Base-by-base conservation (phyloP, 2,113 vertebrate genomes). In the Catagonus wagneri region DNA sequence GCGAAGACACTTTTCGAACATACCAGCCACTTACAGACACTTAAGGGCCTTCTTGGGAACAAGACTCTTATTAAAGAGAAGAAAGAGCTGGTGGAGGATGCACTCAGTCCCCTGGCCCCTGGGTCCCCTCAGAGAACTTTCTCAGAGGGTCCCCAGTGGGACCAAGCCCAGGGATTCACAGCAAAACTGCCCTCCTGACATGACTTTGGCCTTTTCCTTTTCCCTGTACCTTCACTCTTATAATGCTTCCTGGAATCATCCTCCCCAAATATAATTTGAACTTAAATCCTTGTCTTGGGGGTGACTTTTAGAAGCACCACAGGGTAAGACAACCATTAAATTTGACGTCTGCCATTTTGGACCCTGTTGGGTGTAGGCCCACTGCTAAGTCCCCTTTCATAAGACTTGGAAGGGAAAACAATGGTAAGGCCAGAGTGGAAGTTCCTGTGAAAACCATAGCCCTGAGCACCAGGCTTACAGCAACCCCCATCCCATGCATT, bases 401-500 rank as follows among this genome's bases (percentile, higher is more conserved):
- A 54, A 63, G 97, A 98, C 94, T 98, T 97, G 97, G 54, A 89
- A 97, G 97, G 80, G 78, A 96, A 97, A 97, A 98, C 90, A 96
- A 86, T 94, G 83, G 68, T 90, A 52, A 72, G n/a, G 93, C 87
- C 97, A 52, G 54, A 96, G 84, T 54, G 80, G 65, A 97, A 97
- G 96, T 91, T 75, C 95, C 96, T 97, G 89, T 90, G 95, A 96
- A 96, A 97, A 97, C 75, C 65, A 93, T 98, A 97, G 99, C 99
- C 98, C 98, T 98, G 97, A 98, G 99, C 99, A 96, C 95, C 96
- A 50, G 74, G 94, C 84, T 97, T 94, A 92, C 98, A 65, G 98
- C 97, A 52, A 98, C 36, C 32, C 78, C 61, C 34, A 56, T 25
- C 88, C 61, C 14, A 0, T 4, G 98, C 99, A 99, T 99, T 99